Base-by-base conservation (phyloP, 2,888 invertebrate genomes). In the Gisinianus flammeolus region DNA sequence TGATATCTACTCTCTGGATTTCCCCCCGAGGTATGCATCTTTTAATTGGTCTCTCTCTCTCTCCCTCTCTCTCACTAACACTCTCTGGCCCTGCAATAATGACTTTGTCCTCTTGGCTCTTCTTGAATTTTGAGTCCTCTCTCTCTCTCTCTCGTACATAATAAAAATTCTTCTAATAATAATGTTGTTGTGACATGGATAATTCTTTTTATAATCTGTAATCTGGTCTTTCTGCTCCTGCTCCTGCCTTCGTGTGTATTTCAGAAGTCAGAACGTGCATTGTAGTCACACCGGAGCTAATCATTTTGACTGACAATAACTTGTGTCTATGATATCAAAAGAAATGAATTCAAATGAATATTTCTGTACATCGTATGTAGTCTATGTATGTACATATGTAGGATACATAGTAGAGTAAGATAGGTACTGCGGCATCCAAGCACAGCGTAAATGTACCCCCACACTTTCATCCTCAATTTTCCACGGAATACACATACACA, bases 1-100 rank as follows among this genome's bases (percentile, higher is more conserved):
- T 74, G 73, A 74, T 74, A 74, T 62, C 71, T 71, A 22, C 30
- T 52, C 58, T 22, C 31, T 71, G 71, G 30, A 58, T 35, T 56
- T 56, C 44, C 62, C 73, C 73, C 58, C 24, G 52, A 64, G 64
- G 73, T 64, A 44, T 74, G 56, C 72, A 58, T 31, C 56, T 72
- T 74, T 74, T 74, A 74, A 74, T 74, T 74, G 73, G 73, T 74
- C 73, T 74, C 58, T 58, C 58, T 31, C 72, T 58, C 35, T 44
- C 52, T 44, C 24, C 24, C n/a, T n/a, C n/a, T 24, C 8, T 58
- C n/a, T 66, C 30, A 66, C 66, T 19, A 22, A 26, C 28, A 6
- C 24, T 30, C 24, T 31, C 19, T 66, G 16, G 10, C 30, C 16
- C 66, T 69, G 35, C 44, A 44, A 69, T 62, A 22, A 22, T n/a